Evolutionary conservation across 2,113 vertebrate species (phyloP), one percentile per base, ranked within the genome.

Genomic region (Melozone crissalis): DNA sequence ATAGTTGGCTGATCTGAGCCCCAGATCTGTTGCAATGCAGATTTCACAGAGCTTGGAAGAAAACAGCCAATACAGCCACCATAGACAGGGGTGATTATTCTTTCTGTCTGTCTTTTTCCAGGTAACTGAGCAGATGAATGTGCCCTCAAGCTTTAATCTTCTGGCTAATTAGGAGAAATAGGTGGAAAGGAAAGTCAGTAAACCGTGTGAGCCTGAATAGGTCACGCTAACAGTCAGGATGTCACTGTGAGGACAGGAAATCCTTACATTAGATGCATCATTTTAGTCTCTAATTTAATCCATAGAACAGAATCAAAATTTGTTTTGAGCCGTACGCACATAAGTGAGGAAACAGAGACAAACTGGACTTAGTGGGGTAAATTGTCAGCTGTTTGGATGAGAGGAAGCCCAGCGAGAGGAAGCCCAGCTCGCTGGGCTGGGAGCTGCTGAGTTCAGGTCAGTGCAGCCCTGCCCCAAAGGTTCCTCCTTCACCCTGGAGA

Each of bases 101-200:
- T 63, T 27, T n/a, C 73, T 84, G 12, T 19, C 49, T 91, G 39
- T 74, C 71, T 90, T 67, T 51, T 78, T 65, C 35, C 58, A 82
- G 77, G 61, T 62, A 94, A 66, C 24, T 46, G 30, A 44, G 33
- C 24, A 81, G 52, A 59, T 71, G 33, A 61, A 87, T 30, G 68
- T 11, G 33, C 20, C 58, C 81, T 37, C 22, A 95, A 66, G 41
- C 89, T 94, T 90, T 84, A 68, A 59, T 90, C 87, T 82, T 65
- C n/a, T 65, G 27, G 61, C 65, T 86, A 92, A 88, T 80, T 57
- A 82, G 54, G 47, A 90, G 78, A 87, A 93, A 54, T 58, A 61
- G 27, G 23, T 59, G 41, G 31, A 43, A 84, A 59, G 8, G 28
- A 31, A 81, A 84, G 44, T 49, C 63, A 84, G 28, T 90, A 81